Conservation (phyloP, 2,797 vertebrate species). For the Xenopus petersii region DNA sequence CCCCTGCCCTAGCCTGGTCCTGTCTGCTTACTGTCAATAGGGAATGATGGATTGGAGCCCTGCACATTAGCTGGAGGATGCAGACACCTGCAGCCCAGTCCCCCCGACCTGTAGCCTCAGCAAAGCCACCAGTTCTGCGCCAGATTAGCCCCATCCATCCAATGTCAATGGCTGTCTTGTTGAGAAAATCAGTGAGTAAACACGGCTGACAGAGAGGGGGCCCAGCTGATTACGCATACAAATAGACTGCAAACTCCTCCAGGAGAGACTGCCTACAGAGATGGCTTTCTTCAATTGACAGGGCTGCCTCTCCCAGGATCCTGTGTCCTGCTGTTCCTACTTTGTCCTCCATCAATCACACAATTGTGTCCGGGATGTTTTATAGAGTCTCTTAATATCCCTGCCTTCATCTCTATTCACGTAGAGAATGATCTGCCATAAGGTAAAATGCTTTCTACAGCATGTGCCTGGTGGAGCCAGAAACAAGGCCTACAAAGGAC, state of each 20-base stretch:
- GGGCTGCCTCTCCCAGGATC: slow-evolving; percentile 84
- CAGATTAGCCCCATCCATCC: slow-evolving; percentile 98
- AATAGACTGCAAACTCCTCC: slow-evolving; percentile 94
- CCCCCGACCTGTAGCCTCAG: slow-evolving; percentile 92
- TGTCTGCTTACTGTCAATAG: slow-evolving; percentile 49
- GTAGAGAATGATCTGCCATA: slow-evolving; percentile 87
- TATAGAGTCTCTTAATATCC: slow-evolving; percentile 98
- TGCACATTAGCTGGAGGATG: slow-evolving; percentile 96
- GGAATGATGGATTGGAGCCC: slow-evolving; percentile 65
- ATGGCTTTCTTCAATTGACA: slow-evolving; percentile 82
- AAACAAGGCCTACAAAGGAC: slow-evolving; percentile 60
- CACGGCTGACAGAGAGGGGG: slow-evolving; percentile 91
- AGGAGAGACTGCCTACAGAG: slow-evolving; percentile 81
- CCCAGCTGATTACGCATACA: slow-evolving; percentile 96
- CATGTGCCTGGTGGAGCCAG: slow-evolving; percentile 54
- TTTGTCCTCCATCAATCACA: slow-evolving; percentile 99
- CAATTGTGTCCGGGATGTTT: slow-evolving; percentile 97
- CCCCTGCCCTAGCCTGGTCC: slow-evolving; percentile 13
- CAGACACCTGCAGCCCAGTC: slow-evolving; percentile 76
- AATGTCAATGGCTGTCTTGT: slow-evolving; percentile 99
- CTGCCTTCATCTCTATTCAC: slow-evolving; percentile 96
- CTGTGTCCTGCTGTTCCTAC: slow-evolving; percentile 93
- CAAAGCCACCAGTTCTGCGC: slow-evolving; percentile 88
- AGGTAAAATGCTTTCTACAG: slow-evolving; percentile 77
- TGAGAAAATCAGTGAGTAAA: slow-evolving; percentile 99